Conservation (phyloP, 2,113 vertebrate genomes). For the Beaufortia kweichowensis region DNA sequence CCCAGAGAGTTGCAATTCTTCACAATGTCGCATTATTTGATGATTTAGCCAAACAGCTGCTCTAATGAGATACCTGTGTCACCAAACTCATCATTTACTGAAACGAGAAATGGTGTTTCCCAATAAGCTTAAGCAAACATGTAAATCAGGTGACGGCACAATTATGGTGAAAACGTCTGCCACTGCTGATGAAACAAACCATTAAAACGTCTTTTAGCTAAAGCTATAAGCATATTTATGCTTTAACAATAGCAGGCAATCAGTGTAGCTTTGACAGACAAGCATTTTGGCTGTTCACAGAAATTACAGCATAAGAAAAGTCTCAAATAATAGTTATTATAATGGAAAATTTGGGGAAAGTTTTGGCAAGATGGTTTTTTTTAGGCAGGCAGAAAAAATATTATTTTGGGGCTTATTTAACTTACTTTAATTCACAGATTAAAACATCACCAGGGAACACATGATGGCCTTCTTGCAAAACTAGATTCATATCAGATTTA, state of each 20-base stretch:
- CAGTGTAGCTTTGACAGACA: conserved; percentile 22
- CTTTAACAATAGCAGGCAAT: conserved; percentile 22
- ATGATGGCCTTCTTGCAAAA: too few relatives aligned
- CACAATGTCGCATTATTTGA: background rate
- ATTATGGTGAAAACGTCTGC: conserved; percentile 9
- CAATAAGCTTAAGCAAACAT: conserved; percentile 36
- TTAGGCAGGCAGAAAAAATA: too few relatives aligned
- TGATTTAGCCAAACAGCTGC: conserved; percentile 18
- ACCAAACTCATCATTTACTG: background rate
- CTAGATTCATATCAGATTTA: background rate
- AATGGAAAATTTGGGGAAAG: background rate
- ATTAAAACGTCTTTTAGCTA: background rate
- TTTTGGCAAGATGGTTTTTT: background rate
- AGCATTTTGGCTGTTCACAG: conserved; percentile 5
- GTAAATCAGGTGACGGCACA: conserved; percentile 11
- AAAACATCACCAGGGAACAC: background rate
- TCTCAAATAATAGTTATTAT: background rate
- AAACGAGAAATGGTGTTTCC: conserved; percentile 1
- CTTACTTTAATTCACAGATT: background rate
- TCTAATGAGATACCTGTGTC: conserved; percentile 30
- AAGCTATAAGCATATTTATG: background rate
- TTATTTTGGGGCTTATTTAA: too few relatives aligned
- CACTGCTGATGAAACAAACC: conserved; percentile 27
- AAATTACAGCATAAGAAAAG: background rate
- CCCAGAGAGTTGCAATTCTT: background rate